Evolutionary conservation across 2,113 vertebrate species (phyloP).

Genomic region (Tetrax tetrax): DNA sequence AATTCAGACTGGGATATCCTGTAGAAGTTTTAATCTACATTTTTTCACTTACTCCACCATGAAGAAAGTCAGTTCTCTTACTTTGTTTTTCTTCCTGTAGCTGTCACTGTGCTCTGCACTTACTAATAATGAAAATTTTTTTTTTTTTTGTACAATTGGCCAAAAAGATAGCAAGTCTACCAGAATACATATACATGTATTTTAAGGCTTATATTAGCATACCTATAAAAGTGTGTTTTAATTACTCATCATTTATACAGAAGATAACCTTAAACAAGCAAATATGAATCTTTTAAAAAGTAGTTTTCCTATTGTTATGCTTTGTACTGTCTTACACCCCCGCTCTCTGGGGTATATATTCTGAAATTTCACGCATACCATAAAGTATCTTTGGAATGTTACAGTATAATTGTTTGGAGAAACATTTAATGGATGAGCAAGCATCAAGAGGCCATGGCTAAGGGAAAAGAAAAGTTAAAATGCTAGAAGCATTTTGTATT

Average conservation of each 20-base stretch:
- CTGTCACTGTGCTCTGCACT: background rate
- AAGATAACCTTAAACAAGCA: background rate
- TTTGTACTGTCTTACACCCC: background rate
- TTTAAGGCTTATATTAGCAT: background rate
- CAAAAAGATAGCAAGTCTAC: background rate
- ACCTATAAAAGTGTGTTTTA: background rate
- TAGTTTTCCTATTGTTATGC: background rate
- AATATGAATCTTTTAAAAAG: background rate
- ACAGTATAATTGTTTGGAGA: slow-evolving; percentile 64
- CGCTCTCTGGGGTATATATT: background rate
- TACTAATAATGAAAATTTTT: background rate
- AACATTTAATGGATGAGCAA: slow-evolving; percentile 59
- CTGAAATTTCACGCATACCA: slow-evolving; percentile 53
- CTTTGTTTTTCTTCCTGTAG: slow-evolving; percentile 10
- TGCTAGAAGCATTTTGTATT: slow-evolving; percentile 13
- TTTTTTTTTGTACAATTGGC: background rate
- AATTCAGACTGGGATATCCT: background rate
- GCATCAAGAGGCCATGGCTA: slow-evolving; percentile 41
- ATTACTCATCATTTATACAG: background rate
- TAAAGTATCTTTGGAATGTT: slow-evolving; percentile 61
- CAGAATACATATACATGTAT: background rate
- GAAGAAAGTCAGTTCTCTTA: background rate
- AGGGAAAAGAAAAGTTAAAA: slow-evolving; percentile 38
- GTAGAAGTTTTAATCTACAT: background rate
- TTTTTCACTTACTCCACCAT: background rate